These are phyloP conservation scores for Plagodis dolabraria DNA, from an alignment of 2,888 invertebrate genomes.

Conservation along the genomic window DNA sequence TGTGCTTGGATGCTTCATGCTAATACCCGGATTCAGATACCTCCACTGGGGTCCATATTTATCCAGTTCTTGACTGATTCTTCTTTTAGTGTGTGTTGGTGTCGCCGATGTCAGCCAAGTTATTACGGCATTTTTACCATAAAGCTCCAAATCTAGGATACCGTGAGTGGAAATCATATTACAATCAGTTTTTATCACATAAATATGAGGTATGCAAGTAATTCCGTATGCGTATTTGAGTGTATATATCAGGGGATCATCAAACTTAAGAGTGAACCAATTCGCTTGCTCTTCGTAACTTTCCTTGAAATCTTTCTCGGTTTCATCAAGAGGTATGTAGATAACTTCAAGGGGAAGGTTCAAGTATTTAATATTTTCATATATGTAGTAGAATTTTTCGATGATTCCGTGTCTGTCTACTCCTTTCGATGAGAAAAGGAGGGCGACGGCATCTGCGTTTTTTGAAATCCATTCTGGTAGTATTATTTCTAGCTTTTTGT, in stretches of 20 bases:
- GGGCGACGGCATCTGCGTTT: slow-evolving; percentile 59
- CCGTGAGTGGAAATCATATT: slow-evolving; percentile 61
- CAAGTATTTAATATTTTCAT: slow-evolving; percentile 62
- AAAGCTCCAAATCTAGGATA: slow-evolving; percentile 61
- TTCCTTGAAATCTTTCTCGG: slow-evolving; percentile 46
- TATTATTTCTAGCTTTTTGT: slow-evolving; percentile 51
- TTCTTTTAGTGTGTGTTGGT: slow-evolving; percentile 44
- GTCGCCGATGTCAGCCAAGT: slow-evolving; percentile 62
- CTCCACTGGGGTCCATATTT: slow-evolving; percentile 64
- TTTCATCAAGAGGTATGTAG: slow-evolving; percentile 67
- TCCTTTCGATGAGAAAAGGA: slow-evolving; percentile 62
- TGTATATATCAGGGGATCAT: slow-evolving; percentile 57
- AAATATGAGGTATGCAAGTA: slow-evolving; percentile 61
- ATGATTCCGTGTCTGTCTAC: slow-evolving; percentile 62
- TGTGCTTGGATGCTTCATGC: slow-evolving; percentile 21
- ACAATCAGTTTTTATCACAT: slow-evolving; percentile 59
- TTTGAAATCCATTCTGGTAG: slow-evolving; percentile 57
- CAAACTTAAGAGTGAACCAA: slow-evolving; percentile 67
- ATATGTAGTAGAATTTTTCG: slow-evolving; percentile 64
- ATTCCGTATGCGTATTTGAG: slow-evolving; percentile 63
- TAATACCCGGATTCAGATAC: slow-evolving; percentile 31
- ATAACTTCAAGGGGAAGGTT: slow-evolving; percentile 74
- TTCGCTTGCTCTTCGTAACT: slow-evolving; percentile 68
- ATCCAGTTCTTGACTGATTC: slow-evolving; percentile 51
- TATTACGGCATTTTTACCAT: slow-evolving; percentile 70